phyloP scores from a whole-genome alignment of 2,888 invertebrate genomes.

The Pasiphila rectangulata region DNA sequence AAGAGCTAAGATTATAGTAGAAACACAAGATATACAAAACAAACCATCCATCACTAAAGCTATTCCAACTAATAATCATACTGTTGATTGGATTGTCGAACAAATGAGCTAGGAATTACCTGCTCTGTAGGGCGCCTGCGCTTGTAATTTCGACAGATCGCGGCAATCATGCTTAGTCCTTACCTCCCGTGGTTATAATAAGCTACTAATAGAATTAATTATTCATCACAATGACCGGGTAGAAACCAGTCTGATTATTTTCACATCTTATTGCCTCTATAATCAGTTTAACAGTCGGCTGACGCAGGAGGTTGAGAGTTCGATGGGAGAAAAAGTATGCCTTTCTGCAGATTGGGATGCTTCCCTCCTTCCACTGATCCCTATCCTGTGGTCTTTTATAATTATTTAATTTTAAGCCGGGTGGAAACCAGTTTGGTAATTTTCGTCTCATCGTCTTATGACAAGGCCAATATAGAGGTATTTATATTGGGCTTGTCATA shows the following conservation, averaged over 20 bases:
- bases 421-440: too few relatives aligned
- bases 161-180: conserved; percentile 34
- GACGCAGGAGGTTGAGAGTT: too few relatives aligned
- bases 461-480: too few relatives aligned
- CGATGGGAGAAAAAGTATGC: too few relatives aligned
- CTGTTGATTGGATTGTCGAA: conserved; percentile 30
- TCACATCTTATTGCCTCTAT: conserved; percentile 39
- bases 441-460: too few relatives aligned
- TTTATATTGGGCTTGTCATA: conserved; percentile 38
- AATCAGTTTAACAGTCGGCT: too few relatives aligned
- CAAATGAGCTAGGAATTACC: conserved; percentile 30
- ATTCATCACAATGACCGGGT: conserved; percentile 56
- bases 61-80: conserved; percentile 25
- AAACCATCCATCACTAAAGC: conserved; percentile 28
- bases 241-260: conserved; percentile 52
- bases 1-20: background rate
- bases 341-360: too few relatives aligned
- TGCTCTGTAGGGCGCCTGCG: conserved; percentile 37
- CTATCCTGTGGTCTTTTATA: too few relatives aligned
- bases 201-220: conserved; percentile 52
- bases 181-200: conserved; percentile 50
- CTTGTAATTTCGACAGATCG: conserved; percentile 30
- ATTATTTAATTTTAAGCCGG: too few relatives aligned
- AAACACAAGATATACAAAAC: conserved; percentile 11
- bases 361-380: too few relatives aligned